Evolutionary conservation across 2,113 vertebrate genomes (phyloP).

Genomic region (Hydrolagus affinis): DNA sequence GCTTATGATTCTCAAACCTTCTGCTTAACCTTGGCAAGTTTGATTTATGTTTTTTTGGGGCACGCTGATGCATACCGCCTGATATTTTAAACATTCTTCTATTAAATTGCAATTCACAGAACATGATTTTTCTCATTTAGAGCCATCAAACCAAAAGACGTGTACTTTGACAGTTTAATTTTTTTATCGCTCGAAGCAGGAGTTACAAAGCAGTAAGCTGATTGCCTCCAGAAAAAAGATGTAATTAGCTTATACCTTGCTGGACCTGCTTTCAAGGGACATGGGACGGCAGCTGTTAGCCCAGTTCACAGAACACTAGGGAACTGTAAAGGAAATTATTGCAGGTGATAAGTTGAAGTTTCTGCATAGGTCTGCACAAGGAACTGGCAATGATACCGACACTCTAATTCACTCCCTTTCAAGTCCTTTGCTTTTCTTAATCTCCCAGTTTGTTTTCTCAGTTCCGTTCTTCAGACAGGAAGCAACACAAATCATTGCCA

Average conservation of each 20-base stretch:
- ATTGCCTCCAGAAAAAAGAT: background rate
- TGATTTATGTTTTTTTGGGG: background rate
- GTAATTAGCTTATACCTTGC: conserved; percentile 13
- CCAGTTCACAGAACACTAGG: background rate
- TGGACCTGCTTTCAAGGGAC: background rate
- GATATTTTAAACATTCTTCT: conserved; percentile 11
- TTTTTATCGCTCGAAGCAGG: conserved; percentile 12
- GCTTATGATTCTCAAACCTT: background rate
- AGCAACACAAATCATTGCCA: no score
- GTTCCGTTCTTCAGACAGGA: background rate
- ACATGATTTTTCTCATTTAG: conserved; percentile 27
- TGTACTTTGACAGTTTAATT: conserved; percentile 28
- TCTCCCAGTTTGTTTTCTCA: background rate
- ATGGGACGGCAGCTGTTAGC: background rate
- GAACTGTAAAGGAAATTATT: background rate
- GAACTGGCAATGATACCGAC: background rate
- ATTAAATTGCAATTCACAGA: conserved; percentile 30
- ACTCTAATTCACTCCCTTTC: background rate
- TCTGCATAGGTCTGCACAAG: background rate
- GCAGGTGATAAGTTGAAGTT: background rate
- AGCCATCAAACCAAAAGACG: conserved; percentile 24
- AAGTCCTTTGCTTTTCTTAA: no score
- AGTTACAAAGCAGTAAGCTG: background rate
- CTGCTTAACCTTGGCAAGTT: conserved; percentile 18
- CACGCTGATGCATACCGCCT: background rate